Percentiles rank a stretch among this genome's conserved stretches.
These are phyloP conservation scores for Pseudonaja textilis DNA, from an alignment of 2,113 vertebrate genomes.

Conservation along the genomic window DNA sequence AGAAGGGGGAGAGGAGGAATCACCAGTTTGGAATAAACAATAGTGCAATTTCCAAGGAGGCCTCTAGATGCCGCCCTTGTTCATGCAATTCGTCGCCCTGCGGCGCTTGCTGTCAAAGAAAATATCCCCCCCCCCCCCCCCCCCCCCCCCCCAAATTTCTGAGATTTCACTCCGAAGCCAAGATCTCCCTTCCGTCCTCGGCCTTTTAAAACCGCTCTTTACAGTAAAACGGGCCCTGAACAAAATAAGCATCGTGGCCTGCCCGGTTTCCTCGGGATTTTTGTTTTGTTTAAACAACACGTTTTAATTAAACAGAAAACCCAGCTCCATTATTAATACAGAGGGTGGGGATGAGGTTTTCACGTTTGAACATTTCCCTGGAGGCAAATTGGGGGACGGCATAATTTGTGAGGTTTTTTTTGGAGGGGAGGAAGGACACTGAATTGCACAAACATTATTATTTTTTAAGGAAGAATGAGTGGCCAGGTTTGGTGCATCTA, in stretches of 20 bases:
- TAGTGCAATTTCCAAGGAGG: not conserved
- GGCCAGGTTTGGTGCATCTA: not conserved
- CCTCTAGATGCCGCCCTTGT: slow-evolving; percentile 20
- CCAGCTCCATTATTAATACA: too few relatives aligned
- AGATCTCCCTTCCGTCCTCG: not conserved
- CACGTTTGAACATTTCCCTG: not conserved
- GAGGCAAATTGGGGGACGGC: not conserved
- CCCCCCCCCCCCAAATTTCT: not conserved
- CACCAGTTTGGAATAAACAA: not conserved
- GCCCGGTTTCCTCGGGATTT: not conserved
- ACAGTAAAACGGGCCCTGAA: not conserved
- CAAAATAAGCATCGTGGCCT: not conserved
- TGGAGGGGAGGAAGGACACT: too few relatives aligned
- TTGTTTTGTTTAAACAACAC: not conserved
- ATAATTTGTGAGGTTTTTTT: not conserved
- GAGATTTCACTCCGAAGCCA: not conserved
- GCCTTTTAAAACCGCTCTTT: not conserved
- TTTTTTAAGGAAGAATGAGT: not conserved
- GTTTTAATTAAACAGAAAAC: not conserved
- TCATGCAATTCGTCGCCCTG: not conserved
- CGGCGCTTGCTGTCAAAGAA: not conserved
- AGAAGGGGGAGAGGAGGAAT: not conserved
- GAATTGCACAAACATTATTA: not conserved
- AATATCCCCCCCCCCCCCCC: fast-evolving
- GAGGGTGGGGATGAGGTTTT: not conserved